Conservation (phyloP, 2,888 invertebrate species). For the Phortica magna region DNA sequence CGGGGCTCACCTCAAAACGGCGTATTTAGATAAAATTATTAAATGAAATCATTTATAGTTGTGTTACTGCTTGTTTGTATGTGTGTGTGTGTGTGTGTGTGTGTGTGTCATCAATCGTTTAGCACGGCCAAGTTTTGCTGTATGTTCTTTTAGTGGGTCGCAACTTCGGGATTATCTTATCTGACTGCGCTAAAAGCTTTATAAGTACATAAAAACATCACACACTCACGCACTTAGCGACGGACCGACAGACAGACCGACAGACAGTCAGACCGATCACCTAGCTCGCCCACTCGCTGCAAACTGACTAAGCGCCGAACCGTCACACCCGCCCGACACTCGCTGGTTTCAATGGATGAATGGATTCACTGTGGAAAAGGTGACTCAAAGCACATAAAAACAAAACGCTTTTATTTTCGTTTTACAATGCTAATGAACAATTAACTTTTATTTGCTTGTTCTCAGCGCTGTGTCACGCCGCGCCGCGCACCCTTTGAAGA, state of each 20-base stretch:
- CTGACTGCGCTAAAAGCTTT: constrained; percentile 58
- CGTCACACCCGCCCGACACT: background rate
- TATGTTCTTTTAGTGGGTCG: constrained; percentile 45
- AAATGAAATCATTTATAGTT: constrained; percentile 29
- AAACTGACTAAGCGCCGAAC: background rate
- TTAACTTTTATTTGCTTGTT: constrained; percentile 27
- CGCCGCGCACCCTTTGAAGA: background rate
- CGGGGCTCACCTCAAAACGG: constrained; percentile 16
- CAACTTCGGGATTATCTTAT: constrained; percentile 69
- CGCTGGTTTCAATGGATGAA: constrained; percentile 11
- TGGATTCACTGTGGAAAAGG: background rate
- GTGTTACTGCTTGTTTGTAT: background rate
- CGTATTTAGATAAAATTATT: constrained; percentile 42
- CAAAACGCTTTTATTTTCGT: constrained; percentile 15
- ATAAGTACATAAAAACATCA: constrained; percentile 9
- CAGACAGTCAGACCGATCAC: background rate
- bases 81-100: constrained; percentile 1
- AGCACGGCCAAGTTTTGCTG: constrained; percentile 51
- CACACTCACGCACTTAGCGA: background rate
- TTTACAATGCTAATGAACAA: constrained; percentile 25
- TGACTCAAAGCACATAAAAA: constrained; percentile 33
- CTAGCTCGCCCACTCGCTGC: background rate
- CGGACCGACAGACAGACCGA: background rate
- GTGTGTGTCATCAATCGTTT: constrained; percentile 51
- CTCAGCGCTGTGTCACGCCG: background rate